These are phyloP conservation scores for Taxidea taxus DNA, from an alignment of 2,113 vertebrate genomes.

Conservation along the genomic window DNA sequence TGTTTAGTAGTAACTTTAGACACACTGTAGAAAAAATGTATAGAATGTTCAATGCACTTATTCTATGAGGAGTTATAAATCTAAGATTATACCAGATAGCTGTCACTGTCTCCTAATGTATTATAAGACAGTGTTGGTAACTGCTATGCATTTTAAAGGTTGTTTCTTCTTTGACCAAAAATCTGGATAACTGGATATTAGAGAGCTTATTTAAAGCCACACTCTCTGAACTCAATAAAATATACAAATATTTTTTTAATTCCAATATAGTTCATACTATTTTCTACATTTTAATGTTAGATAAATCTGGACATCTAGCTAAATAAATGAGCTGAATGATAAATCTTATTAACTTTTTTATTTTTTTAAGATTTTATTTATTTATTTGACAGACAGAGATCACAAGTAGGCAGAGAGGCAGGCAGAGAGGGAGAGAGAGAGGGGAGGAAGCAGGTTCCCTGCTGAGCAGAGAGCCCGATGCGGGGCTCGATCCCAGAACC, in stretches of 20 bases:
- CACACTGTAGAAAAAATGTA: conserved; percentile 20
- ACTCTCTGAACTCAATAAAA: conserved; percentile 15
- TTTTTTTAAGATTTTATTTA: too few relatives aligned
- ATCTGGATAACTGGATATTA: not conserved
- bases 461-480: too few relatives aligned
- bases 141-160: conserved; percentile 6
- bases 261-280: not conserved
- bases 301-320: not conserved
- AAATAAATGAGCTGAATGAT: conserved; percentile 5
- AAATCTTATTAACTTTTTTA: too few relatives aligned
- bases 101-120: not conserved
- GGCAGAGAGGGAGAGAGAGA: too few relatives aligned
- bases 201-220: not conserved
- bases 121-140: not conserved
- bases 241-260: not conserved
- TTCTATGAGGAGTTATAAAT: conserved; percentile 36
- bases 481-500: too few relatives aligned
- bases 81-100: not conserved
- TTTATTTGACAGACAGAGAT: too few relatives aligned
- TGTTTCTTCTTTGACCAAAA: not conserved
- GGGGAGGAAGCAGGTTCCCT: too few relatives aligned
- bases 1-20: conserved; percentile 37
- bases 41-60: conserved; percentile 25
- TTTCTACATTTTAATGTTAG: not conserved
- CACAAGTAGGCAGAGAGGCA: too few relatives aligned